Evolutionary conservation across 2,888 invertebrate species (phyloP).

Genomic region (Digitonthophagus gazella): DNA sequence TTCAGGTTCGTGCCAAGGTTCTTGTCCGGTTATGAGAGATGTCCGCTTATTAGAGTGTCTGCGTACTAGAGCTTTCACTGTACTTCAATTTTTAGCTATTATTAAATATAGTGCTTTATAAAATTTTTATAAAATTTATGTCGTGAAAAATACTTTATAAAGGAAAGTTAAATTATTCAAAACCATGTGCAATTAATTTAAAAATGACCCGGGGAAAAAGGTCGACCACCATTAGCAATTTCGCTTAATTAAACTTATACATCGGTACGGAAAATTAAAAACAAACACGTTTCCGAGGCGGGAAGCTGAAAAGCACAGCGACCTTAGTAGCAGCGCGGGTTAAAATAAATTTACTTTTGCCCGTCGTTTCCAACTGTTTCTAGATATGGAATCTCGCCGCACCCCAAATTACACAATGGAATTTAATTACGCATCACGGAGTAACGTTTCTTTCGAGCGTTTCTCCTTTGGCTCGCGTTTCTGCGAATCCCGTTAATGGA

Average conservation of each 20-base stretch:
- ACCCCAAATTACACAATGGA: conserved; percentile 36
- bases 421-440: conserved; percentile 37
- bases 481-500: not conserved
- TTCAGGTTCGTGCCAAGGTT: too few species aligned
- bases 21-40: too few species aligned
- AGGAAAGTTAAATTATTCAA: too few species aligned
- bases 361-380: conserved; percentile 10
- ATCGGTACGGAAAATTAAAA: conserved; percentile 13
- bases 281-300: conserved; percentile 7
- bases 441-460: conserved; percentile 10
- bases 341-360: conserved; percentile 13
- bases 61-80: too few species aligned
- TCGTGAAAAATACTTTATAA: too few species aligned
- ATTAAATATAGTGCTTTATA: too few species aligned
- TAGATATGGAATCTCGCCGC: conserved; percentile 7
- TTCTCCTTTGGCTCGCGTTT: conserved; percentile 6
- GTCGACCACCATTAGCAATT: not conserved
- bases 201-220: not conserved
- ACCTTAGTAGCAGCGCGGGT: conserved; percentile 3
- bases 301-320: conserved; percentile 6
- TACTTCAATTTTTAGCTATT: too few species aligned
- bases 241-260: conserved; percentile 17
- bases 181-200: not conserved
- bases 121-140: too few species aligned
- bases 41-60: too few species aligned